Conservation (phyloP, 2,888 invertebrate genomes). For the Villa cingulata region DNA sequence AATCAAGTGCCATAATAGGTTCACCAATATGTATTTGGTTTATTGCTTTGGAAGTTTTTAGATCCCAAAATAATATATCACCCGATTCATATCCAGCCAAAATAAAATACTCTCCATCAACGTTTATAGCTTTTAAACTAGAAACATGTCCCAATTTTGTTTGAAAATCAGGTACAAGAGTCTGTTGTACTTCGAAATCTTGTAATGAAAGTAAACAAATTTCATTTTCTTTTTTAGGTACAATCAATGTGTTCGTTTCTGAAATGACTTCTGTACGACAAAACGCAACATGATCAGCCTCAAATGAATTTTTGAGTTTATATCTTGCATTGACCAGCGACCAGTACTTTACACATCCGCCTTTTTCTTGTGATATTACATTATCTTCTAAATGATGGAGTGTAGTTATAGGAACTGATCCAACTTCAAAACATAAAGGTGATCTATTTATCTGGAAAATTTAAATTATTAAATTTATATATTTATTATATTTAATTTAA, state of each 20-base stretch:
- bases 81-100: conserved; percentile 64
- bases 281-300: conserved; percentile 54
- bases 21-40: conserved; percentile 37
- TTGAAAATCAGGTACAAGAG: conserved; percentile 30
- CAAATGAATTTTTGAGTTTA: conserved; percentile 41
- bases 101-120: conserved; percentile 39
- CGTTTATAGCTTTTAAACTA: conserved; percentile 40
- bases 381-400: conserved; percentile 42
- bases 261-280: conserved; percentile 49
- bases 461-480: not conserved
- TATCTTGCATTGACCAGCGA: conserved; percentile 46
- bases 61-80: conserved; percentile 56
- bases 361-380: conserved; percentile 62
- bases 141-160: conserved; percentile 42
- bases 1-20: conserved; percentile 59
- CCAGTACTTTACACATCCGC: conserved; percentile 55
- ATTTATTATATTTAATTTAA: conserved; percentile 1
- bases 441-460: conserved; percentile 55
- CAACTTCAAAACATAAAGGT: conserved; percentile 50
- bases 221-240: conserved; percentile 47
- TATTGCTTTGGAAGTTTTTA: conserved; percentile 41
- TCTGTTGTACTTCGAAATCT: conserved; percentile 29
- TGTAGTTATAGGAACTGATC: conserved; percentile 39
- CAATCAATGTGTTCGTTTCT: conserved; percentile 47
- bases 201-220: conserved; percentile 33